A percentile compares a stretch with the other conserved stretches of the same genome.
These are phyloP conservation scores for Thyatira batis DNA, from an alignment of 2,888 invertebrate species.

Conservation along the genomic window DNA sequence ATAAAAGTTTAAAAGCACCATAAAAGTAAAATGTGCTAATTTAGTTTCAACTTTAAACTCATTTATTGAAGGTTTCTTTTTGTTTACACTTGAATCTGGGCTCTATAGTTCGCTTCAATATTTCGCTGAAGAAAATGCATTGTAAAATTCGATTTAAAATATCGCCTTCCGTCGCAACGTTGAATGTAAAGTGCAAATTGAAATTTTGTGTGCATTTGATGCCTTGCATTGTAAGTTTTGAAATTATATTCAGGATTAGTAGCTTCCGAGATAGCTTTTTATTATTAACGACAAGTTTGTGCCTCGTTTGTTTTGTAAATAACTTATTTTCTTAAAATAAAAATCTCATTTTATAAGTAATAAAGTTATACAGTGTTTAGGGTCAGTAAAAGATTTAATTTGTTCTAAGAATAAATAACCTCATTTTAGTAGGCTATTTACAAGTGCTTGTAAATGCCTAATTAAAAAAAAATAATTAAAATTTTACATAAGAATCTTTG, in stretches of 20 bases:
- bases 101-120: neutral
- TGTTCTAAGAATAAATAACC: too few relatives aligned
- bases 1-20: neutral
- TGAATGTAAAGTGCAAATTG: neutral
- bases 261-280: neutral
- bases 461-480: too few relatives aligned
- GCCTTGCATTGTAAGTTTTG: neutral
- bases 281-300: too few relatives aligned
- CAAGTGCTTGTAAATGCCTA: too few relatives aligned
- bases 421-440: too few relatives aligned
- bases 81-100: neutral
- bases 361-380: too few relatives aligned
- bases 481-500: too few relatives aligned
- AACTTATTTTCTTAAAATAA: too few relatives aligned
- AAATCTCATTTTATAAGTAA: too few relatives aligned
- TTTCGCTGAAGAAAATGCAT: neutral
- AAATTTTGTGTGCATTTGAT: neutral
- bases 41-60: neutral
- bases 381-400: too few relatives aligned
- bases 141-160: slow-evolving; percentile 3
- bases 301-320: too few relatives aligned
- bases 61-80: neutral
- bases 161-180: neutral
- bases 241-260: neutral
- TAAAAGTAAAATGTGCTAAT: neutral